phyloP scores from a whole-genome alignment of 2,797 vertebrate species.

The Acomys russatus region DNA sequence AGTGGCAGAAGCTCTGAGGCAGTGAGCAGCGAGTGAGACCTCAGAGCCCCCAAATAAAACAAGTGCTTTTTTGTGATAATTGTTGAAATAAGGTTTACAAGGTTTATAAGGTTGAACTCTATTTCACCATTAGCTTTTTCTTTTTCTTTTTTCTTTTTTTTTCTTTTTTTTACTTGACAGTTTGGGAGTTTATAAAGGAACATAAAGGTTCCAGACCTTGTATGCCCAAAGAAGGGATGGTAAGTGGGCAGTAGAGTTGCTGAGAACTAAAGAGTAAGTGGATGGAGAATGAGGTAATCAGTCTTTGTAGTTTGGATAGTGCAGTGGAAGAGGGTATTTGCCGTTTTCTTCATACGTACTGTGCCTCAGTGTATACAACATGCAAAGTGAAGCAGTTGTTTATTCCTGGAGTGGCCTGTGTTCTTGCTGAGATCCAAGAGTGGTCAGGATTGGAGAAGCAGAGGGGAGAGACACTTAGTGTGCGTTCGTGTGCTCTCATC shows the following conservation, averaged over 20 bases:
- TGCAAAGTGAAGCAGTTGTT: not conserved
- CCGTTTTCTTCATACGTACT: not conserved
- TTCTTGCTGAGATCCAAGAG: not conserved
- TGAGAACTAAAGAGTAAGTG: not conserved
- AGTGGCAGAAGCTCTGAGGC: not conserved
- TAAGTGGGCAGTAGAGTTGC: not conserved
- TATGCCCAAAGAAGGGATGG: not conserved
- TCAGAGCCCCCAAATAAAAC: not conserved
- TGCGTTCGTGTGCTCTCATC: not conserved
- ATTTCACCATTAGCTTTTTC: not conserved
- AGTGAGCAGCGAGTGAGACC: not conserved
- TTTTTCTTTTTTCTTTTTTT: not conserved
- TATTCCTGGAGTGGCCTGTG: not conserved
- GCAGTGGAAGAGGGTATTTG: not conserved
- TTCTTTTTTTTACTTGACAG: not conserved
- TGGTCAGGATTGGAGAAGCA: too few relatives aligned
- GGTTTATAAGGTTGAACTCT: not conserved
- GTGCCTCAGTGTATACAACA: conserved; percentile 27
- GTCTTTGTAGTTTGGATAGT: not conserved
- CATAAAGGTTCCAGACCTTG: not conserved
- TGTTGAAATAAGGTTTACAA: not conserved
- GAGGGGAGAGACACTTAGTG: not conserved
- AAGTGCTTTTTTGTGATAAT: not conserved
- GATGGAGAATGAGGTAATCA: not conserved
- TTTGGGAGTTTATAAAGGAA: not conserved